Evolutionary conservation across 2,797 vertebrate species (phyloP).

Genomic region (Pangasius mekongensis): DNA sequence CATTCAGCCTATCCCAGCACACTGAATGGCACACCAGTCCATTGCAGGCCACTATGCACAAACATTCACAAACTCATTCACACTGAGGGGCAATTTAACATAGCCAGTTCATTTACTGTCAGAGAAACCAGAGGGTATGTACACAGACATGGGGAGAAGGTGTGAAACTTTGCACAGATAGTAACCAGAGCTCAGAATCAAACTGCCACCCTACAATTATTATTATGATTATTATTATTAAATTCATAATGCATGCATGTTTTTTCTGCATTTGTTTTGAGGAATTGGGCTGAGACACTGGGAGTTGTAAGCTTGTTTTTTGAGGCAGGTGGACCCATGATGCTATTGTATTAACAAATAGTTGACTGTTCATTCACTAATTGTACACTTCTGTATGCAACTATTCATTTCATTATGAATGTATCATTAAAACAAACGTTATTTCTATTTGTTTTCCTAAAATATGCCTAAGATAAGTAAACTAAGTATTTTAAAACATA

Average conservation of each 20-base stretch:
- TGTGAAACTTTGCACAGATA: background rate
- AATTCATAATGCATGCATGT: conserved; percentile 4
- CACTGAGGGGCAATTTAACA: background rate
- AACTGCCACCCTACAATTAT: background rate
- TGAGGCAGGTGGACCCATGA: conserved; percentile 23
- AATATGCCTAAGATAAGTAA: conserved; percentile 8
- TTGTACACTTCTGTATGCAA: conserved; percentile 22
- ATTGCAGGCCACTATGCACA: background rate
- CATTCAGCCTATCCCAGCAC: background rate
- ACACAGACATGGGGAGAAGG: background rate
- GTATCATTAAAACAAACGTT: conserved; percentile 45
- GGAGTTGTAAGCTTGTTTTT: conserved; percentile 23
- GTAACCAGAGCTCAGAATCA: background rate
- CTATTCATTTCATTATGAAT: background rate
- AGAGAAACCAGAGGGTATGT: background rate
- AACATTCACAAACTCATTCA: background rate
- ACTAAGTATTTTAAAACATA: conserved; percentile 1
- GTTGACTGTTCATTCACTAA: conserved; percentile 5
- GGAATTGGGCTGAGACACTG: conserved; percentile 25
- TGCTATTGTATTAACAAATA: background rate
- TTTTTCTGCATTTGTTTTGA: conserved; percentile 47
- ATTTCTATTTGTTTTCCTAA: conserved; percentile 30
- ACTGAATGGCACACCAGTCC: background rate
- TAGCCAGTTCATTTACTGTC: background rate
- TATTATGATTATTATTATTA: background rate